Evolutionary conservation across 2,113 vertebrate species (phyloP).

Genomic region (human): GRCh38 chr1:163441501-163442000

Average conservation of each 20-base stretch:
- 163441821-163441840: neutral
- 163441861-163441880: neutral
- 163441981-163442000: neutral
- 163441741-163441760: neutral
- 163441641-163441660: conserved; percentile 31
- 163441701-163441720: neutral
- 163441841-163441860: neutral
- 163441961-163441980: neutral
- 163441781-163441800: neutral
- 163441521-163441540: neutral
- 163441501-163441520: neutral
- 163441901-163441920: neutral
- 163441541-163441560: neutral
- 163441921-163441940: neutral
- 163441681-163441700: conserved; percentile 4
- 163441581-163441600: neutral
- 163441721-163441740: neutral
- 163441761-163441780: neutral
- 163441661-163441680: neutral
- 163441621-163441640: neutral
- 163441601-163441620: neutral
- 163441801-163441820: neutral
- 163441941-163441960: neutral
- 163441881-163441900: neutral
- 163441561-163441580: neutral